Evolutionary conservation across 1,140 invertebrate species (phyloP), one percentile per base, ranked within the genome.

Genomic region (Leptinotarsa texana): DNA sequence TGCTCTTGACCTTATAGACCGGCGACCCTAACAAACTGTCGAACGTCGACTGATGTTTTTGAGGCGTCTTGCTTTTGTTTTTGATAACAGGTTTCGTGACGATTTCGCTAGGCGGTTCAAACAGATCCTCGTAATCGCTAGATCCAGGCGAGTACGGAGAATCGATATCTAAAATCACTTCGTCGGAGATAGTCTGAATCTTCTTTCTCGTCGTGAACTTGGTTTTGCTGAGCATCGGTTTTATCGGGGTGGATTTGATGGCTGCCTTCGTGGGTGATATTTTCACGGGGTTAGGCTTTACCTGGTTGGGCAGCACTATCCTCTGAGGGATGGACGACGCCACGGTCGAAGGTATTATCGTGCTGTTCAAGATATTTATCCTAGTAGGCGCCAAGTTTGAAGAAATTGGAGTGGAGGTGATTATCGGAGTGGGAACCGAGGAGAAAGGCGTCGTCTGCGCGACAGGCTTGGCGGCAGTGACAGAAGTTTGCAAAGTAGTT

Each of bases 111-210:
- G 94, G 94, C 33, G 94, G 94, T 85, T 95, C 93, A 86, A 95
- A 95, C 51, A 95, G 87, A 83, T 95, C 94, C 81, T 94, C 93
- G 79, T 93, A 94, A 81, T 95, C 91, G 76, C 91, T 93, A 3
- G 93, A 94, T 27, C 92, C 94, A 0, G 94, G 94, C 24, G 93
- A 95, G 85, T 95, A 95, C 0, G 95, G 94, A 13, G 94, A 95
- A 69, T 93, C 91, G 79, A 87, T 92, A 51, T 93, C 94, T 88
- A 91, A 91, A 78, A 93, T 92, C 47, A 91, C 83, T 73, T 88
- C 88, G 11, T 80, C 79, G 21, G 47, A 69, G 27, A 71, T 77
- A 65, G 79, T 81, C 69, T 79, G 76, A 15, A 71, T 63, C 74
- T 75, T 51, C 72, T 63, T 78, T 47, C 74, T 74, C 4, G 61